A percentile compares a stretch with the other conserved stretches of the same genome.
phyloP scores from a whole-genome alignment of 2,888 invertebrate species.

The Drosophila neutralis region DNA sequence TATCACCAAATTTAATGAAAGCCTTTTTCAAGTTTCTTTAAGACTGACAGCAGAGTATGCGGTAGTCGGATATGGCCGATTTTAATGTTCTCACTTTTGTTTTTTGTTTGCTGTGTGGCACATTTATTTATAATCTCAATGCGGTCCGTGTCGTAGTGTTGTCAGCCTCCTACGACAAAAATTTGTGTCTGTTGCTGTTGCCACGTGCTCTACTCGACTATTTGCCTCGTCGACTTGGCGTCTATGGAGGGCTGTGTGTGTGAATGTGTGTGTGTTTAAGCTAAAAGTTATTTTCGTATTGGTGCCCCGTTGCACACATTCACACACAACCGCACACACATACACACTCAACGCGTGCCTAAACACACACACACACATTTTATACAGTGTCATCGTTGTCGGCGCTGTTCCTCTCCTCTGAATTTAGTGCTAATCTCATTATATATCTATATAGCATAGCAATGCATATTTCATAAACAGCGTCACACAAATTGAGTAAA shows the following conservation, averaged over 20 bases:
- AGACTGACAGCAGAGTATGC: background rate
- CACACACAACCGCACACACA: slow-evolving; percentile 17
- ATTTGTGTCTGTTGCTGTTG: slow-evolving; percentile 41
- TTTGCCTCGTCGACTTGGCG: background rate
- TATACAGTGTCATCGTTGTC: slow-evolving; percentile 26
- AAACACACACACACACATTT: slow-evolving; percentile 20
- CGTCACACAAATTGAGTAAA: slow-evolving; percentile 5
- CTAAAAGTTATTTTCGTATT: slow-evolving; percentile 69
- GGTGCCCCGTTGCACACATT: slow-evolving; percentile 27
- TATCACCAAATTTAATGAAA: background rate
- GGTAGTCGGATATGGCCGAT: background rate
- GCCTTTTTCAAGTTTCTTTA: background rate
- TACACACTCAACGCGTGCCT: slow-evolving; percentile 28
- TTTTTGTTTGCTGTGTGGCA: slow-evolving; percentile 36
- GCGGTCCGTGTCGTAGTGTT: slow-evolving; percentile 33
- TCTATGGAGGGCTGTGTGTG: background rate
- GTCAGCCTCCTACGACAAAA: slow-evolving; percentile 55
- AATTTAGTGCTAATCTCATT: slow-evolving; percentile 49
- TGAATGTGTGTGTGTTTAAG: slow-evolving; percentile 33
- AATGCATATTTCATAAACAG: slow-evolving; percentile 43
- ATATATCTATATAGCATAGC: slow-evolving; percentile 16
- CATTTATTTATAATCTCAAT: slow-evolving; percentile 70
- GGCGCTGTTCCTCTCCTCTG: slow-evolving; percentile 11
- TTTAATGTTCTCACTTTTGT: slow-evolving; percentile 8
- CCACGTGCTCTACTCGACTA: slow-evolving; percentile 10